Base-by-base conservation (phyloP, 1,140 invertebrate genomes). In the Drosophila bocki region DNA sequence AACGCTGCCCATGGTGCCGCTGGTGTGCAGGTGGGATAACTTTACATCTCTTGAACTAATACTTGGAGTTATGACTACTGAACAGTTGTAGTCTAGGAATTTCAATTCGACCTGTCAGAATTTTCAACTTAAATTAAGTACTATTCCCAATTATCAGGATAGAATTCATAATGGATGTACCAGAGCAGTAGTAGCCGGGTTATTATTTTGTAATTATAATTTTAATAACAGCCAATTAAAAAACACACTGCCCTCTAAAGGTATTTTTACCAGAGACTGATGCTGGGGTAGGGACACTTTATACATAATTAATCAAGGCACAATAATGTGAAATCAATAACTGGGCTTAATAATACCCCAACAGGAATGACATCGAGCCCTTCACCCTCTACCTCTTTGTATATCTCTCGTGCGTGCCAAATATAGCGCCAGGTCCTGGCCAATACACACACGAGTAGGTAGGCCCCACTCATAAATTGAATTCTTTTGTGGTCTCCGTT, bases 1-100 rank as follows among this genome's bases (percentile, higher is more conserved):
- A 92, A 67, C 90, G n/a, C 63, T 93, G 53, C 91, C 93, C 7
- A 75, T 93, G 70, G 76, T 93, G 26, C 91, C 93, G 29, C 68
- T 93, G 7, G 91, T 65, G 1, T 92, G 83, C 82, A 93, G 93
- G 92, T 93, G 68, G 76, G 81, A 63, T 48, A 35, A n/a, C 13
- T 15, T 13, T 13, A 3, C 8, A 48, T 48, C 13, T 26, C 7
- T n/a, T 7, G 11, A 4, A 48, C 15, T 22, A 15, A 15, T 26
- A 15, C 12, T 15, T 8, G 3, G 22, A 15, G 7, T 15, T 17
- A 44, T 7, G 15, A 41, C 3, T 19, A 41, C 3, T 19, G 19
- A 11, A 17, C 17, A 15, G 37, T 3, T 42, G n/a, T 8, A 17
- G 17, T 0, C 7, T 37, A 12, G 32, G 0, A 15, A 7, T 41